A percentile compares a stretch with the other conserved stretches of the same genome.
Conservation (phyloP, 1,140 invertebrate genomes). For the Camponotus floridanus region DNA sequence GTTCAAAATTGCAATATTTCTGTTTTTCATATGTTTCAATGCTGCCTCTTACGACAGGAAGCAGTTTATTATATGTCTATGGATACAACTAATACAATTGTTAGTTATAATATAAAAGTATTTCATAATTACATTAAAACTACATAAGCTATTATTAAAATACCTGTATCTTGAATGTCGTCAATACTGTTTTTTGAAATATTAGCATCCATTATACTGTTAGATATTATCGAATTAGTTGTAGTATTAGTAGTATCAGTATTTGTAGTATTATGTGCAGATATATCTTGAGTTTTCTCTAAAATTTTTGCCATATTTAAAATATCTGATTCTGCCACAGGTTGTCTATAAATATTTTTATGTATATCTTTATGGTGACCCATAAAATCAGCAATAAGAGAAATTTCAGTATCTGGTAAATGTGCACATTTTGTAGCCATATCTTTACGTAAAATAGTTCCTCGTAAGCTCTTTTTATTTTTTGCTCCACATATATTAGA, state of each 20-base stretch:
- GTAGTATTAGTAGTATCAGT: background rate
- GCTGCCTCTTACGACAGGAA: no score
- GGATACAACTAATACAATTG: no score
- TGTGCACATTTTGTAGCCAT: slow-evolving; percentile 15
- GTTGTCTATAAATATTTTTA: slow-evolving; percentile 17
- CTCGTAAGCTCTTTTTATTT: background rate
- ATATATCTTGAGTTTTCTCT: slow-evolving; percentile 2
- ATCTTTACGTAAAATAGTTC: slow-evolving; percentile 13
- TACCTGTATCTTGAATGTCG: background rate
- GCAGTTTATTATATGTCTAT: no score
- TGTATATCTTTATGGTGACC: slow-evolving; percentile 18
- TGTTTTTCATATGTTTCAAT: no score
- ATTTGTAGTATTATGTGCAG: background rate
- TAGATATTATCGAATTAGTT: background rate
- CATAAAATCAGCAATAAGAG: slow-evolving; percentile 24
- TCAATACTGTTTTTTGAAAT: background rate
- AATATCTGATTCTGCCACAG: background rate
- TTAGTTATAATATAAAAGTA: no score
- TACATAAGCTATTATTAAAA: background rate
- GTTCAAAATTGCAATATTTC: no score
- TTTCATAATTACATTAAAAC: background rate
- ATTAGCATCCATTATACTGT: background rate
- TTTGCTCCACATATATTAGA: background rate
- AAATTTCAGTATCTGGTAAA: slow-evolving; percentile 4
- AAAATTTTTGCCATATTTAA: slow-evolving; percentile 9